These are phyloP conservation scores for Pseudois nayaur DNA, from an alignment of 2,113 vertebrate genomes.

Conservation along the genomic window DNA sequence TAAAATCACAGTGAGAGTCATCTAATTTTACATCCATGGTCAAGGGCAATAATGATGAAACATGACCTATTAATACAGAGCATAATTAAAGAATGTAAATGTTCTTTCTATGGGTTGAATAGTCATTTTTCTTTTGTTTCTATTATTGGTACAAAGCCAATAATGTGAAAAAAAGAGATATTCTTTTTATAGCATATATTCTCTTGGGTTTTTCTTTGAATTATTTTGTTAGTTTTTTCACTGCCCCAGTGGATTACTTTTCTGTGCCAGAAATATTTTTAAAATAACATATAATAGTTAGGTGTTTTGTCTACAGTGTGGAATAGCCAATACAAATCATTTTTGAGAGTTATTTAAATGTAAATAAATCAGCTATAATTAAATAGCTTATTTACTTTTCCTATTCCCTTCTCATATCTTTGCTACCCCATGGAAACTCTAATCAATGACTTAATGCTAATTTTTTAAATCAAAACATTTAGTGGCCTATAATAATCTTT, in stretches of 20 bases:
- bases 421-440: neutral
- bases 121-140: slow-evolving; percentile 36
- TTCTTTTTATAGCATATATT: slow-evolving; percentile 9
- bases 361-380: neutral
- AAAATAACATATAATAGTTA: neutral
- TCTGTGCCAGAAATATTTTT: neutral
- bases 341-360: neutral
- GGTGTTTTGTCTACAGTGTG: neutral
- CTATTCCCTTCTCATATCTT: neutral
- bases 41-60: slow-evolving; percentile 26
- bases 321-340: neutral
- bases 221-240: slow-evolving; percentile 8
- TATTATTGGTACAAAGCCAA: neutral
- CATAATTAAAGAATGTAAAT: neutral
- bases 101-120: neutral
- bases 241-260: neutral
- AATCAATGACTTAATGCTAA: neutral
- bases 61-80: neutral
- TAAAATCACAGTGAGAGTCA: slow-evolving; percentile 29
- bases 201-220: neutral
- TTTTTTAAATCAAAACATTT: neutral
- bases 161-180: neutral
- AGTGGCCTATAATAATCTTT: neutral
- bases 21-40: slow-evolving; percentile 20
- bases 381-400: neutral